phyloP scores from a whole-genome alignment of 2,888 invertebrate species.

The Neoitamus cyanurus region DNA sequence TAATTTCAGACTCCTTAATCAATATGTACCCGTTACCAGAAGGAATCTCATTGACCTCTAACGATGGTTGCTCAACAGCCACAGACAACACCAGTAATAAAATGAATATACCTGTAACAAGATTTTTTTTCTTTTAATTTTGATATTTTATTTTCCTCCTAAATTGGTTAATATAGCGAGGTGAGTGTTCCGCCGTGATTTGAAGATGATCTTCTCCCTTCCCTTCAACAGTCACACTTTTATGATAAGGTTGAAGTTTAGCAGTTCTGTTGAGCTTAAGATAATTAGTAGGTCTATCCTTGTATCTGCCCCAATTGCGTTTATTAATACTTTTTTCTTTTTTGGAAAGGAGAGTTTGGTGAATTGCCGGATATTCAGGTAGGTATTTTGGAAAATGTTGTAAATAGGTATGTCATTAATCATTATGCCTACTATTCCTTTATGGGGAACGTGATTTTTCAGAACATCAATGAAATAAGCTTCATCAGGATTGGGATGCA shows the following conservation, averaged over 20 bases:
- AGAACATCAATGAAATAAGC: conserved; percentile 13
- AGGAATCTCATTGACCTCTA: neutral
- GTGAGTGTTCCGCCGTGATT: neutral
- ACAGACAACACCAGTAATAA: neutral
- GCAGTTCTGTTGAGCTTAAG: neutral
- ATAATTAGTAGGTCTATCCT: neutral
- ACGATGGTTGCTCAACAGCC: neutral
- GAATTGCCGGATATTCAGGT: neutral
- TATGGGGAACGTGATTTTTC: conserved; percentile 6
- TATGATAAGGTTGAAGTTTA: neutral
- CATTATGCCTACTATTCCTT: conserved; percentile 31
- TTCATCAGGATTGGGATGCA: neutral
- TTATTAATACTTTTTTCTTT: neutral
- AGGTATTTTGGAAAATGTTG: conserved; percentile 16
- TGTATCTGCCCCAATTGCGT: neutral
- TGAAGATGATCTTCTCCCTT: neutral
- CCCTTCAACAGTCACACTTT: neutral
- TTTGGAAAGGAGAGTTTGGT: neutral
- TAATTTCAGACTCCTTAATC: neutral
- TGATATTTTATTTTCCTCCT: neutral
- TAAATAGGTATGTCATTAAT: neutral
- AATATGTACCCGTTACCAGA: too few relatives aligned
- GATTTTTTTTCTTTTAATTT: neutral
- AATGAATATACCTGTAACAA: neutral
- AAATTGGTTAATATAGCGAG: neutral